phyloP scores from a whole-genome alignment of 2,797 vertebrate species.

The Zalophus californianus region DNA sequence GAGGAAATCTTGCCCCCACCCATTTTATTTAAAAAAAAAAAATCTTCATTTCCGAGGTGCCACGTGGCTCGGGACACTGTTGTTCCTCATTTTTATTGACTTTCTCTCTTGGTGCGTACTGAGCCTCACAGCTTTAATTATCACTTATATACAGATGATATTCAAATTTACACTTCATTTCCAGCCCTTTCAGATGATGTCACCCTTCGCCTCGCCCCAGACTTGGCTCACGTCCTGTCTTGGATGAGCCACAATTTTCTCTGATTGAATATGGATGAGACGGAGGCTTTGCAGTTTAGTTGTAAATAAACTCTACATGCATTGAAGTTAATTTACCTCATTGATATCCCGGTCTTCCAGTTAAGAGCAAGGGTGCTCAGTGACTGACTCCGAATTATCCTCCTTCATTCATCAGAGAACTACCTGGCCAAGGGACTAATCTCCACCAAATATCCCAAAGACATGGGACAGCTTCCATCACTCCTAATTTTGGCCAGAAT shows the following conservation, averaged over 20 bases:
- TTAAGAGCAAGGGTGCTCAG: slow-evolving; percentile 16
- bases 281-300: slow-evolving; percentile 65
- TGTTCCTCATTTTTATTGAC: slow-evolving; percentile 73
- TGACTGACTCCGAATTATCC: slow-evolving; percentile 63
- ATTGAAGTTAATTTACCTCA: slow-evolving; percentile 69
- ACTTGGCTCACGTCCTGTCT: slow-evolving; percentile 78
- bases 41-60: slow-evolving; percentile 44
- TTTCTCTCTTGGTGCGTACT: slow-evolving; percentile 65
- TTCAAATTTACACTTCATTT: slow-evolving; percentile 84
- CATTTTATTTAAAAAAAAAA: background rate
- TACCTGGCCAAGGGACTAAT: slow-evolving; percentile 50
- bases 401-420: slow-evolving; percentile 53
- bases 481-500: slow-evolving; percentile 57
- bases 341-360: slow-evolving; percentile 47
- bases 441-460: slow-evolving; percentile 66
- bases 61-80: slow-evolving; percentile 39
- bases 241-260: slow-evolving; percentile 79
- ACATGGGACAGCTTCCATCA: slow-evolving; percentile 57
- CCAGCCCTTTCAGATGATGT: slow-evolving; percentile 83
- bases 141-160: slow-evolving; percentile 83
- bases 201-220: slow-evolving; percentile 78
- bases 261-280: slow-evolving; percentile 83
- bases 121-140: slow-evolving; percentile 80
- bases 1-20: background rate
- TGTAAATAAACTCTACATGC: slow-evolving; percentile 81